Evolutionary conservation across 2,113 vertebrate genomes (phyloP).

Genomic region (Trochalopteron elliotii): DNA sequence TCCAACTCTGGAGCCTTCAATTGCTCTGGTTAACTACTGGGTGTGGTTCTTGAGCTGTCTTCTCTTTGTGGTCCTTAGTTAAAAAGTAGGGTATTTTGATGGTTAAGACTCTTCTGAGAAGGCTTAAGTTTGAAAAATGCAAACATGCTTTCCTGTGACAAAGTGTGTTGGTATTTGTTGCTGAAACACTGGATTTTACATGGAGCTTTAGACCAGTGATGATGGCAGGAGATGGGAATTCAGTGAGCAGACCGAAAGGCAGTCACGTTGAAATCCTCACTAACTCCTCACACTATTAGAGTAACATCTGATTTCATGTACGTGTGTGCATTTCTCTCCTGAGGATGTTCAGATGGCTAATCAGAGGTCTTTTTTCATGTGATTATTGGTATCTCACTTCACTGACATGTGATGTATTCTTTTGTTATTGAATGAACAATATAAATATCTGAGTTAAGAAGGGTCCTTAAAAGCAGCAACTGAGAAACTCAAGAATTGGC

Average conservation of each 20-base stretch:
- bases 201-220: not conserved
- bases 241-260: not conserved
- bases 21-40: not conserved
- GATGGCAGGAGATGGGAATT: not conserved
- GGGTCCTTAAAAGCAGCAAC: not conserved
- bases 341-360: not conserved
- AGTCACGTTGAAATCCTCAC: not conserved
- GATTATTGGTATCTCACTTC: not conserved
- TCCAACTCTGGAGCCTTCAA: not conserved
- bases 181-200: not conserved
- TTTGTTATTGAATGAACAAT: not conserved
- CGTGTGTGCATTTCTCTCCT: not conserved
- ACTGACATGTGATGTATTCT: not conserved
- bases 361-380: not conserved
- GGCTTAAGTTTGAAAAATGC: not conserved
- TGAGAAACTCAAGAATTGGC: not conserved
- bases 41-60: not conserved
- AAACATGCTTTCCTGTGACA: not conserved
- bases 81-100: not conserved
- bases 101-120: not conserved
- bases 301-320: not conserved
- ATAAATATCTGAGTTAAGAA: not conserved
- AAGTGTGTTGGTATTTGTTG: not conserved
- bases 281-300: not conserved
- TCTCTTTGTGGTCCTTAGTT: not conserved